Conservation (phyloP, 1,140 invertebrate genomes). For the Microplitis demolitor region DNA sequence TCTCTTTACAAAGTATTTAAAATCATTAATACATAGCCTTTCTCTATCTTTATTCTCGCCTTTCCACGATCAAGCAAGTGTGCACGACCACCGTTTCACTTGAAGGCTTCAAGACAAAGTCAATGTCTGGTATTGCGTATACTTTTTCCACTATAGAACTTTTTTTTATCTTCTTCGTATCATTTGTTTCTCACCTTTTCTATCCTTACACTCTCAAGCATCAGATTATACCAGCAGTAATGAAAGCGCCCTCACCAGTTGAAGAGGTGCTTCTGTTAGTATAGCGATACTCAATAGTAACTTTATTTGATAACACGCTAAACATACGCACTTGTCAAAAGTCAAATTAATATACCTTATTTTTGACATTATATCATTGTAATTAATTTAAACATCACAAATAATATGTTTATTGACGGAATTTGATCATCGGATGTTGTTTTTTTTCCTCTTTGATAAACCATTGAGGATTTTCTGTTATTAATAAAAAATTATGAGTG, state of each 20-base stretch:
- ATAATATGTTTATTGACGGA: too few species aligned
- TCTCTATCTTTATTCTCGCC: constrained; percentile 12
- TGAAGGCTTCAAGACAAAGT: background rate
- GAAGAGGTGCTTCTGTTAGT: constrained; percentile 39
- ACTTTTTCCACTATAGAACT: constrained; percentile 9
- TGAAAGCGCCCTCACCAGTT: constrained; percentile 45
- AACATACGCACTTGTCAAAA: background rate
- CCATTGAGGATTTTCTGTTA: background rate
- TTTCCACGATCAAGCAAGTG: constrained; percentile 19
- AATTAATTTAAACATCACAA: background rate
- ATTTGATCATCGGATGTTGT: background rate
- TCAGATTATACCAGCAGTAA: constrained; percentile 42
- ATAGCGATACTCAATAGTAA: constrained; percentile 4
- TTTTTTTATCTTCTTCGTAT: constrained; percentile 3
- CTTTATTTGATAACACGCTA: background rate
- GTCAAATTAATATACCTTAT: background rate
- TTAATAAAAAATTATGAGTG: constrained; percentile 31
- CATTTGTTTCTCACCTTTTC: constrained; percentile 38
- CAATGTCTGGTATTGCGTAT: background rate
- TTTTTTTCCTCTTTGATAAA: background rate
- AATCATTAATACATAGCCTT: background rate
- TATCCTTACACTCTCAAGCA: constrained; percentile 24
- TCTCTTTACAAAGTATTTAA: background rate
- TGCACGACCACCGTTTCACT: constrained; percentile 21
- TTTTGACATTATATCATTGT: background rate